Evolutionary conservation across 2,113 vertebrate genomes (phyloP), one percentile per base, ranked within the genome.

Genomic region (Kobus ellipsiprymnus): DNA sequence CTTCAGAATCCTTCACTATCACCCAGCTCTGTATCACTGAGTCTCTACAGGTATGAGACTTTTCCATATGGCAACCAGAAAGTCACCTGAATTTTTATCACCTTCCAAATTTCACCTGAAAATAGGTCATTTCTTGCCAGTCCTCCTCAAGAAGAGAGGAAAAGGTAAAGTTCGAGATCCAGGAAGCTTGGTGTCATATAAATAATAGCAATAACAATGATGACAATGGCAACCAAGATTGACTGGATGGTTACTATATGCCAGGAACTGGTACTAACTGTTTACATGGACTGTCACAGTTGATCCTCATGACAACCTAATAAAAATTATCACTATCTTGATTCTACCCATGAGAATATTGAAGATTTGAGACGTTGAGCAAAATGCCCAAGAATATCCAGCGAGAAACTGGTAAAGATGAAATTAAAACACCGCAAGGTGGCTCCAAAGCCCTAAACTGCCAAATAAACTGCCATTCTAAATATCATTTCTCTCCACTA

Each of bases 71-170:
- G 40, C n/a, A 88, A 64, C 11, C 4, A 74, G 19, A 78, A 93
- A 86, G 57, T 59, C 11, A 40, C 29, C 23, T 96, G 36, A 88
- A 52, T 80, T 94, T 90, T 54, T 92, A 95, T 55, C 30, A 67
- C 9, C 16, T 83, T 91, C 36, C 30, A 95, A 62, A 88, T 95
- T 91, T 96, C 44, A 96, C 77, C 27, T 93, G n/a, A 96, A 97
- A 97, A 85, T 19, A 85, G 71, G 27, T 57, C 33, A 92, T 59
- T 91, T 46, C n/a, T 93, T 93, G 27, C 4, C 87, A 2, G 50
- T 77, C 30, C 6, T 91, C 36, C 19, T 29, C n/a, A 3, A 52
- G 64, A 87, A 81, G 10, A 74, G 3, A 88, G 6, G 16, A 91
- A 89, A 83, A 55, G 82, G 30, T 36, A 77, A 96, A 97, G 23